Conservation (phyloP, 2,888 invertebrate genomes). For the Ferdinandea cuprea region DNA sequence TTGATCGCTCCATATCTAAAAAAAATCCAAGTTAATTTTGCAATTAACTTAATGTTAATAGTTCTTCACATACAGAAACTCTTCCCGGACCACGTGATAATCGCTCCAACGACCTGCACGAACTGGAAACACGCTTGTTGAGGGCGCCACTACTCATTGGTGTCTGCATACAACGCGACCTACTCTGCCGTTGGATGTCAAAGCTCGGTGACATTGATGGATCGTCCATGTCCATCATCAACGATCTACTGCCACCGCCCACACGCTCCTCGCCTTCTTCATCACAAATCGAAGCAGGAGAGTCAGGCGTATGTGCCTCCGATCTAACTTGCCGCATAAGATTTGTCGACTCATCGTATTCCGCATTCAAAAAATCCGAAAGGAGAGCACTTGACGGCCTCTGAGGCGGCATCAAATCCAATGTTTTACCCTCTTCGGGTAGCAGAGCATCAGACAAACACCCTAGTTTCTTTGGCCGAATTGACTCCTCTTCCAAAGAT, state of each 20-base stretch:
- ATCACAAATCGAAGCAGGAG: constrained; percentile 82
- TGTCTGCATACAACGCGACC: constrained; percentile 78
- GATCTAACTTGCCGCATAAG: constrained; percentile 81
- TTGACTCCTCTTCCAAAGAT: constrained; percentile 94
- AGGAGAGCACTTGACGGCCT: constrained; percentile 85
- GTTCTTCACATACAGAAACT: constrained; percentile 79
- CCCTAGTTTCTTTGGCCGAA: constrained; percentile 83
- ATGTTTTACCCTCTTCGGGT: constrained; percentile 83
- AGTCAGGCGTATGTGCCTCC: constrained; percentile 83
- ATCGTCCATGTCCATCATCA: constrained; percentile 76
- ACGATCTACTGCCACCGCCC: constrained; percentile 53
- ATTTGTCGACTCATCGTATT: constrained; percentile 82
- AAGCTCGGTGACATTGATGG: constrained; percentile 77
- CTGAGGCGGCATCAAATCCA: constrained; percentile 41
- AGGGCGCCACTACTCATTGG: constrained; percentile 76
- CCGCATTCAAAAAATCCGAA: constrained; percentile 82
- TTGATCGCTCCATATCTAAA: constrained; percentile 82
- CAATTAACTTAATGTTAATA: neutral
- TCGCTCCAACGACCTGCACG: constrained; percentile 84
- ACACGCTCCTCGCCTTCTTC: constrained; percentile 77
- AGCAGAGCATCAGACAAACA: constrained; percentile 90
- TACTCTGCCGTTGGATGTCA: constrained; percentile 78
- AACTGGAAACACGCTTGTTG: constrained; percentile 81
- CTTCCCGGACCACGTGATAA: constrained; percentile 82
- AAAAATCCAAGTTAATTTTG: neutral